Base-by-base conservation (phyloP, 2,797 vertebrate genomes). In the Eidolon dupreanum region DNA sequence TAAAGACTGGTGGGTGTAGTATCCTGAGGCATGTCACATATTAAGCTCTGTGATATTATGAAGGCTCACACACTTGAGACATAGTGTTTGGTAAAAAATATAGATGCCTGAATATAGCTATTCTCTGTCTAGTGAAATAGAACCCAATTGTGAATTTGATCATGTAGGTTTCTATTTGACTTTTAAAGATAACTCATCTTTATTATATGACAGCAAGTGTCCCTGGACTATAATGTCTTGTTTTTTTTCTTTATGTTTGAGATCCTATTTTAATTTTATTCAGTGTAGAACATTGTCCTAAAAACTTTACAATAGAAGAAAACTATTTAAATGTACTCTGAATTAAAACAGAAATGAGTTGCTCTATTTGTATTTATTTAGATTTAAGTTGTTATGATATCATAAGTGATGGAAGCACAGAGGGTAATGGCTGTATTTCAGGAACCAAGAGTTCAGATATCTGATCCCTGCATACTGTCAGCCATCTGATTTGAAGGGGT, bases 261-360 rank as follows among this genome's bases (percentile, higher is more conserved):
- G 13, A 84, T 63, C 31, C 33, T 85, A 13, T 92, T 94, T 95
- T 49, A 86, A 68, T 74, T 41, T 85, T 78, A 92, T 85, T 90
- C 22, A 53, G 0, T 31, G 61, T 8, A 78, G 31, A 71, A 71
- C 61, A 51, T 65, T 79, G 31, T 84, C 3, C 53, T 26, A 49
- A 79, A 96, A 22, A 79, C 11, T 3, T 88, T 70, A 36, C 26
- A 95, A 16, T 68, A 63, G 46, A 84, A 88, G 46, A 88, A 53
- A 78, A 75, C 11, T 68, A 49, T 84, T 92, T 73, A 68, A 93
- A 55, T 75, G 1, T 92, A 61, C 24, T 55, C 6, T 5, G 86
- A 77, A 24, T 93, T 88, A 53, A 93, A 87, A 65, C 33, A 38
- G 71, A 95, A 89, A 86, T 38, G n/a, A 75, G 66, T 90, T 88